Evolutionary conservation across 1,140 invertebrate genomes (phyloP).

Genomic region (Mylabris phalerata): DNA sequence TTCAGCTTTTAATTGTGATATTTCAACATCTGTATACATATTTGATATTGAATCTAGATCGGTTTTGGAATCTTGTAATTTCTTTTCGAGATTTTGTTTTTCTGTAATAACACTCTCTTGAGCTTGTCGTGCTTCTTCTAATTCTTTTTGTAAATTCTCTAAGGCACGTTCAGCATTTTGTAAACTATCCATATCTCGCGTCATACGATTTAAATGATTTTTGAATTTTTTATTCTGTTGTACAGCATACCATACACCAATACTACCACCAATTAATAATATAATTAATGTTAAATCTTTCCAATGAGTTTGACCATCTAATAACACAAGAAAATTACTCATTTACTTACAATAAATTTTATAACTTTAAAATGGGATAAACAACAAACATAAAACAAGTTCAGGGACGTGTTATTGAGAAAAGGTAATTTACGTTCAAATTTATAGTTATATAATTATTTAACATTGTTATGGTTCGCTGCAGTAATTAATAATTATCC

Average conservation of each 20-base stretch:
- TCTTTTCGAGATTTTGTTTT: constrained; percentile 73
- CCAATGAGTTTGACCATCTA: constrained; percentile 67
- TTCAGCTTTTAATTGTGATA: constrained; percentile 73
- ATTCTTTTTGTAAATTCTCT: constrained; percentile 72
- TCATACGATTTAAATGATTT: constrained; percentile 78
- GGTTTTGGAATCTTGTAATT: constrained; percentile 60
- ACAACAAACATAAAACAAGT: no score
- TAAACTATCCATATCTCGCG: constrained; percentile 87
- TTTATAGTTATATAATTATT: no score
- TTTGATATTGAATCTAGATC: constrained; percentile 55
- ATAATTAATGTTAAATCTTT: constrained; percentile 84
- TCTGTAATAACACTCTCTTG: constrained; percentile 73
- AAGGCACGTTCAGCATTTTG: constrained; percentile 83
- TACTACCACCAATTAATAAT: constrained; percentile 71
- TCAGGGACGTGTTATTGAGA: no score
- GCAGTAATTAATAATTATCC: no score
- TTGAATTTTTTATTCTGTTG: constrained; percentile 83
- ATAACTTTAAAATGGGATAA: no score
- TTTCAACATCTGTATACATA: constrained; percentile 73
- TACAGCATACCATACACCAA: constrained; percentile 86
- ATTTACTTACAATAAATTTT: neutral
- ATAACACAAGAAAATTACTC: constrained; percentile 24
- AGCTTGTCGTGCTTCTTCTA: constrained; percentile 48
- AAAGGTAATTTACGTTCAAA: no score
- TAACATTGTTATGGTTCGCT: no score